These are phyloP conservation scores for Lissocephala sabroskyi DNA, from an alignment of 2,888 invertebrate genomes.

Conservation along the genomic window DNA sequence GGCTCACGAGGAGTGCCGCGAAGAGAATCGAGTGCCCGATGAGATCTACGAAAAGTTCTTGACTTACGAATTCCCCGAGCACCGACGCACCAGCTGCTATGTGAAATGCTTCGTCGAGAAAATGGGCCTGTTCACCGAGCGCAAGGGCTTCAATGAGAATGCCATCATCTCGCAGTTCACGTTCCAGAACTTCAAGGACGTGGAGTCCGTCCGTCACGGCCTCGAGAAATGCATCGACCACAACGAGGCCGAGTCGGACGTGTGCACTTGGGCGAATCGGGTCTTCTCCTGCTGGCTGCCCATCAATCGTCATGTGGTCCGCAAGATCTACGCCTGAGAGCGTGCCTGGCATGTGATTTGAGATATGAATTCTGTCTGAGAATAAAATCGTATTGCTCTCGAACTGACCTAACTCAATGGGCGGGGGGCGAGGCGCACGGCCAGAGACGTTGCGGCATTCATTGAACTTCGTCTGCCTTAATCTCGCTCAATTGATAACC, in stretches of 20 bases:
- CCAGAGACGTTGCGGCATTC: too few relatives aligned
- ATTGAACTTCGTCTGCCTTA: constrained; percentile 40
- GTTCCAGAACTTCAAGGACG: constrained; percentile 35
- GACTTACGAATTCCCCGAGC: constrained; percentile 64
- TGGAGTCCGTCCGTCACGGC: constrained; percentile 55
- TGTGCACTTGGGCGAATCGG: constrained; percentile 67
- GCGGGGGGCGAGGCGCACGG: too few relatives aligned
- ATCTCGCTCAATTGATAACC: constrained; percentile 46
- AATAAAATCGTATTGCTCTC: too few relatives aligned
- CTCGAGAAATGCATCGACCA: constrained; percentile 69
- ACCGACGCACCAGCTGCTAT: constrained; percentile 67
- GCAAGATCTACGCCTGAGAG: constrained; percentile 39
- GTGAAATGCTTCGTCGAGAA: constrained; percentile 69
- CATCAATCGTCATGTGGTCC: constrained; percentile 62
- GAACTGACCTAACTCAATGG: constrained; percentile 31
- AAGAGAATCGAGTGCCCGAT: constrained; percentile 52
- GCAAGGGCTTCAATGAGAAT: constrained; percentile 59
- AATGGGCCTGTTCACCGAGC: constrained; percentile 64
- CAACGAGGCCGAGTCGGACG: constrained; percentile 63
- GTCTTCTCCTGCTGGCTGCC: constrained; percentile 69
- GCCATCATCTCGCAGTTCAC: constrained; percentile 63
- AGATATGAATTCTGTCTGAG: too few relatives aligned
- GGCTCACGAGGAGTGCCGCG: constrained; percentile 65
- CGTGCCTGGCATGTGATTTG: too few relatives aligned
- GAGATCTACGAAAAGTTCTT: constrained; percentile 65